Conservation (phyloP, 2,113 vertebrate genomes). For the Ramphastos sulfuratus region DNA sequence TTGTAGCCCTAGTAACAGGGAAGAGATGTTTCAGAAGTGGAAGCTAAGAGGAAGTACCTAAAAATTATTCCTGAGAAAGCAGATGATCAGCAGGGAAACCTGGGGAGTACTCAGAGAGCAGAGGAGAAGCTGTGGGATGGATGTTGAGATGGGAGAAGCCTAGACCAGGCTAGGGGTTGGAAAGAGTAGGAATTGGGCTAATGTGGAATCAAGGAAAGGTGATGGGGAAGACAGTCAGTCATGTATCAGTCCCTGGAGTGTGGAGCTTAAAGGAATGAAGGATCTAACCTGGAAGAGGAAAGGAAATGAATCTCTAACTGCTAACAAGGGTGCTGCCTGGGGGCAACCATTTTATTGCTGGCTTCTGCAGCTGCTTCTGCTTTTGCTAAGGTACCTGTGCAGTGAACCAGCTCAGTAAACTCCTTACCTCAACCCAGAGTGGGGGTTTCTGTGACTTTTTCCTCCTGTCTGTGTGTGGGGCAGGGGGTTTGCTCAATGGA, state of each 20-base stretch:
- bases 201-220: background rate
- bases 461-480: too few relatives aligned
- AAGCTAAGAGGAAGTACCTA: background rate
- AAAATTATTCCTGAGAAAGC: background rate
- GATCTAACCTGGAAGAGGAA: background rate
- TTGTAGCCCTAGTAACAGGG: background rate
- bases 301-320: background rate
- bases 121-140: background rate
- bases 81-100: background rate
- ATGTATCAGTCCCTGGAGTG: fast-evolving
- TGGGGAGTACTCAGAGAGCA: background rate
- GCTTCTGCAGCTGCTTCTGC: too few relatives aligned
- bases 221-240: background rate
- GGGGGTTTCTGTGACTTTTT: too few relatives aligned
- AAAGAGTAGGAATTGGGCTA: background rate
- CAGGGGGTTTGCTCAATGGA: too few relatives aligned
- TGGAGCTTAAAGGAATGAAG: background rate
- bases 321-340: background rate
- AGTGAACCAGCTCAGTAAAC: too few relatives aligned
- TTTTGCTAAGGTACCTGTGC: too few relatives aligned
- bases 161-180: background rate
- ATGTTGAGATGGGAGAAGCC: background rate
- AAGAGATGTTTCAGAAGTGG: background rate
- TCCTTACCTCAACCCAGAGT: too few relatives aligned
- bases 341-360: too few relatives aligned